Conservation (phyloP, 2,888 invertebrate genomes). For the Lobophora halterata region DNA sequence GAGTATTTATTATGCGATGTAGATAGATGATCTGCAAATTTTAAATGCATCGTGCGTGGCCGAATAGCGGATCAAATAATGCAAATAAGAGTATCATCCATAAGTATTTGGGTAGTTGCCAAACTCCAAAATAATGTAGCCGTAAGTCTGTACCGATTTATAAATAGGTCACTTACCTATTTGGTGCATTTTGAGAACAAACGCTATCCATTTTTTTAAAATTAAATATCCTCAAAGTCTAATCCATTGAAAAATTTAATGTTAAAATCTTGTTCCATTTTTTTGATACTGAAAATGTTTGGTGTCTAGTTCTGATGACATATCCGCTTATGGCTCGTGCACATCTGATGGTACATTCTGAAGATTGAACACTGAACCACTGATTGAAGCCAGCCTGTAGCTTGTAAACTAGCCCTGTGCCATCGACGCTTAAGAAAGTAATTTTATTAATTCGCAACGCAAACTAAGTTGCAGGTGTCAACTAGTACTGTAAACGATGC, state of each 20-base stretch:
- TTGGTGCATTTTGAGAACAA: conserved; percentile 13
- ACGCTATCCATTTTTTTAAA: background rate
- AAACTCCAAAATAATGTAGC: conserved; percentile 18
- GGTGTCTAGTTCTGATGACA: conserved; percentile 5
- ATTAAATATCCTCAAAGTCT: background rate
- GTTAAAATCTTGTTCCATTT: too few relatives aligned
- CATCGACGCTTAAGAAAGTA: too few relatives aligned
- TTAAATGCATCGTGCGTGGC: too few relatives aligned
- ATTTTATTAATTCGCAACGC: too few relatives aligned
- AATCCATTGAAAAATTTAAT: too few relatives aligned
- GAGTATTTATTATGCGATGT: too few relatives aligned
- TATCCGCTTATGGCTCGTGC: conserved; percentile 1
- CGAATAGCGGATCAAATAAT: conserved; percentile 2
- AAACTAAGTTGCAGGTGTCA: too few relatives aligned
- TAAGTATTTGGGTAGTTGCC: conserved; percentile 18
- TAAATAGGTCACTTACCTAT: conserved; percentile 17
- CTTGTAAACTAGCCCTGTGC: too few relatives aligned
- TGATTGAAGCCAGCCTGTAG: too few relatives aligned
- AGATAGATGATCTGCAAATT: too few relatives aligned
- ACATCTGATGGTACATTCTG: conserved; percentile 2
- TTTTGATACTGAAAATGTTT: too few relatives aligned
- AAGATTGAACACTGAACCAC: background rate
- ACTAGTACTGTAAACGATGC: too few relatives aligned
- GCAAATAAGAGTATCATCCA: conserved; percentile 10
- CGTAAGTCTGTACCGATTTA: conserved; percentile 9